Percentiles rank a stretch among this genome's conserved stretches.
Evolutionary conservation across 2,888 invertebrate species (phyloP).

Genomic region (Hydriomena furcata): DNA sequence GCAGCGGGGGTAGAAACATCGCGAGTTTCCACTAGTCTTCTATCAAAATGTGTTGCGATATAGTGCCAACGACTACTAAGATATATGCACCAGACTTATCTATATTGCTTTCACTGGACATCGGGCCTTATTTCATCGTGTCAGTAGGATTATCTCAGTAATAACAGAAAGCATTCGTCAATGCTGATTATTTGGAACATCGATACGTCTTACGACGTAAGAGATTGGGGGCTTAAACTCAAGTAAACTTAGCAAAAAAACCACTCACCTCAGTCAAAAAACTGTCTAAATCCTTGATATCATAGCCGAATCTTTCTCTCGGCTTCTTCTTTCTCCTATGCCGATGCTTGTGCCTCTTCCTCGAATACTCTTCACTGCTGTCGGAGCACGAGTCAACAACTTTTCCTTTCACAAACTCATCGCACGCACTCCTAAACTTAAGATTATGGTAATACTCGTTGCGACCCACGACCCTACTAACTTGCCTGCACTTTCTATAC

Average conservation of each 20-base stretch:
- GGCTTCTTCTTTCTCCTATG: slow-evolving; percentile 71
- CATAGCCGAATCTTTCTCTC: slow-evolving; percentile 86
- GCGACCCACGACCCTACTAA: slow-evolving; percentile 64
- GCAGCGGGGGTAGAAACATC: no score
- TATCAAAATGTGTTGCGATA: no score
- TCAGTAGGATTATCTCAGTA: slow-evolving; percentile 28
- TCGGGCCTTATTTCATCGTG: slow-evolving; percentile 5
- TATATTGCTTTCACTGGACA: not conserved
- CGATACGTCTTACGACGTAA: slow-evolving; percentile 37
- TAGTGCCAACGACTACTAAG: no score
- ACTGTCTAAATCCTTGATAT: slow-evolving; percentile 90
- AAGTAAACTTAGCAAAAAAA: no score
- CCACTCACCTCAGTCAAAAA: slow-evolving; percentile 88
- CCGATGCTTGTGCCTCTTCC: slow-evolving; percentile 75
- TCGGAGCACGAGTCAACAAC: slow-evolving; percentile 58
- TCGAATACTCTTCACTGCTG: slow-evolving; percentile 70
- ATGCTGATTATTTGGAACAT: slow-evolving; percentile 46
- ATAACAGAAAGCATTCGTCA: slow-evolving; percentile 42
- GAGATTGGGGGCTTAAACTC: no score
- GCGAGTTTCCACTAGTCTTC: no score
- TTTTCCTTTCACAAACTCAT: slow-evolving; percentile 59
- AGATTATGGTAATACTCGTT: slow-evolving; percentile 78
- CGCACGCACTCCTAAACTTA: slow-evolving; percentile 70
- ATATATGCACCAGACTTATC: no score
- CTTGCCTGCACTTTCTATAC: slow-evolving; percentile 55